Evolutionary conservation across 92 coral and sea anemone genomes (phyloP).

Genomic region (Siderastrea siderea): DNA sequence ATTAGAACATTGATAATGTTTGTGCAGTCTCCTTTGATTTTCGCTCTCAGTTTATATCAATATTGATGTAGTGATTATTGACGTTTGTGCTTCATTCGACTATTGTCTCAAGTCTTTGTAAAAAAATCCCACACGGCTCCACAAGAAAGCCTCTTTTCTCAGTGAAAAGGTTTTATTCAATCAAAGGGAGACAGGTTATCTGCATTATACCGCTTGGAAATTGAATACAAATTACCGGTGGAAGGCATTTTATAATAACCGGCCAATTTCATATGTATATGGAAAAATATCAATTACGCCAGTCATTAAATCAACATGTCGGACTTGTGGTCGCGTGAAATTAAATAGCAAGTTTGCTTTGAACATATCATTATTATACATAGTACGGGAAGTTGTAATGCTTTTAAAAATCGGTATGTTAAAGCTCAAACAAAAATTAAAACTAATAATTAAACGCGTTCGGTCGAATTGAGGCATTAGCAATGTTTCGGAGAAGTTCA

Average conservation of each 20-base stretch:
- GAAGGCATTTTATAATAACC: constrained; percentile 24
- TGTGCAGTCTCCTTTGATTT: background rate
- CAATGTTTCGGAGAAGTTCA: background rate
- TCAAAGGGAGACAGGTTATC: constrained; percentile 31
- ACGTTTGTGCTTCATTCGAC: constrained; percentile 29
- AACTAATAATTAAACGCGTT: background rate
- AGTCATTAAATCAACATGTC: background rate
- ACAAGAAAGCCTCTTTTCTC: background rate
- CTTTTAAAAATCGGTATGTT: background rate
- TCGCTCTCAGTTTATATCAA: constrained; percentile 15
- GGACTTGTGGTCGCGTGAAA: constrained; percentile 4
- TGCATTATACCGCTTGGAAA: constrained; percentile 7
- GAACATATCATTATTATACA: background rate
- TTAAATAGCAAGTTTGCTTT: constrained; percentile 3
- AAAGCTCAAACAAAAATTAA: background rate
- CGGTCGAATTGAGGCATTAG: background rate
- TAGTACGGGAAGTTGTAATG: background rate
- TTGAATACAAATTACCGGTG: constrained; percentile 30
- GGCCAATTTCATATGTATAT: constrained; percentile 34
- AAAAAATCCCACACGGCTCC: constrained; percentile 21
- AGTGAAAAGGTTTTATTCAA: constrained; percentile 15
- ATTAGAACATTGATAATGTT: background rate
- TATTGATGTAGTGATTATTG: constrained; percentile 24
- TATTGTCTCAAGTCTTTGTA: constrained; percentile 38
- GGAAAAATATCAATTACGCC: constrained; percentile 25